Conservation (phyloP, 2,113 vertebrate genomes). For the Oxyura jamaicensis region DNA sequence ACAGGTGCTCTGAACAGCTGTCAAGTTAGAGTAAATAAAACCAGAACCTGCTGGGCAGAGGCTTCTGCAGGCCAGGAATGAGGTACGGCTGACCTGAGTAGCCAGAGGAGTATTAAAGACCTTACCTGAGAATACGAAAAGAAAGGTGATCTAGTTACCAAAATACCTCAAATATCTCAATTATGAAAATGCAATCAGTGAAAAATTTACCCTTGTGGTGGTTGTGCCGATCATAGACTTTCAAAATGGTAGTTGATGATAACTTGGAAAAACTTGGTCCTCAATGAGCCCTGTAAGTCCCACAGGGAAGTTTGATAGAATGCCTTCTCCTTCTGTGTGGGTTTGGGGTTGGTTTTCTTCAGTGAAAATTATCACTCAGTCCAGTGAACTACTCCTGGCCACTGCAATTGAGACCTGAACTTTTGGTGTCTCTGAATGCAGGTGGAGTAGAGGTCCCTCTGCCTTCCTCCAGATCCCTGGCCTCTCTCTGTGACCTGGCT, state of each 20-base stretch:
- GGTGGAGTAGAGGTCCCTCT: not conserved
- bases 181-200: not conserved
- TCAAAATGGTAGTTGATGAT: not conserved
- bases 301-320: not conserved
- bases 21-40: not conserved
- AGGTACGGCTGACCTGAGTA: not conserved
- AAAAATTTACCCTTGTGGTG: not conserved
- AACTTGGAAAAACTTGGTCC: not conserved
- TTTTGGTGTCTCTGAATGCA: not conserved
- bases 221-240: not conserved
- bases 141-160: not conserved
- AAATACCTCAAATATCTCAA: not conserved
- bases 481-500: not conserved
- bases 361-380: not conserved
- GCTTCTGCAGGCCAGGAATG: not conserved
- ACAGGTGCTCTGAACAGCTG: not conserved
- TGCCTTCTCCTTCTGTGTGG: not conserved
- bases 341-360: not conserved
- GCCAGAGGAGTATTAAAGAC: not conserved
- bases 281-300: not conserved
- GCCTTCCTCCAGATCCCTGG: accelerated
- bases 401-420: not conserved
- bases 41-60: not conserved
- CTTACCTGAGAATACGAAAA: not conserved
- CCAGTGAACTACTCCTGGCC: not conserved